Percentiles rank a stretch among this genome's conserved stretches.
phyloP scores from a whole-genome alignment of 2,888 invertebrate species.

The Ferrisia virgata region DNA sequence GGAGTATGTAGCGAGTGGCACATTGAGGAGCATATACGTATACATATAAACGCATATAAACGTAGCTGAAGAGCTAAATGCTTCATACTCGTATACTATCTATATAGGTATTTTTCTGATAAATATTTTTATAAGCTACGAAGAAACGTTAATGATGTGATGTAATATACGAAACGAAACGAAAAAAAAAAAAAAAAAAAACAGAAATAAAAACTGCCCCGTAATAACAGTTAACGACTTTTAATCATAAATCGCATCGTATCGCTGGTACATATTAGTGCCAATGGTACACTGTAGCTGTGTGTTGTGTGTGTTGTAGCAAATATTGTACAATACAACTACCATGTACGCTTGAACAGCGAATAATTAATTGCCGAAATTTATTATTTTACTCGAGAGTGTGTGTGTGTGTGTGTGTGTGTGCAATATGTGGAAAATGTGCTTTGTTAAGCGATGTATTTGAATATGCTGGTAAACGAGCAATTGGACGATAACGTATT shows the following conservation, averaged over 20 bases:
- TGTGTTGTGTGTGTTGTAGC: not conserved
- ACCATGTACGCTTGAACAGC: not conserved
- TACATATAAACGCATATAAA: too few species aligned
- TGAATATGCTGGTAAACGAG: not conserved
- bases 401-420: not conserved
- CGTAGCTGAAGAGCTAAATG: too few species aligned
- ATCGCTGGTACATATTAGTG: not conserved
- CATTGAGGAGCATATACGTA: too few species aligned
- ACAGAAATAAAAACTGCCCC: slow-evolving; percentile 11
- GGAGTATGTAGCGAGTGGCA: not conserved
- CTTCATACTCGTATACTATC: too few species aligned
- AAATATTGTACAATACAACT: not conserved
- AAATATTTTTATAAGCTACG: slow-evolving; percentile 4
- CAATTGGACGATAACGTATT: not conserved
- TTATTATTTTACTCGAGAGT: not conserved
- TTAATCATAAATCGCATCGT: slow-evolving; percentile 14
- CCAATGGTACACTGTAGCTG: not conserved
- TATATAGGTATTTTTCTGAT: not conserved
- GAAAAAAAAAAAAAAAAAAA: too few species aligned
- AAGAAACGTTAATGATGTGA: not conserved
- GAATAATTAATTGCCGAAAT: slow-evolving; percentile 16
- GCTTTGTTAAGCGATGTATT: not conserved
- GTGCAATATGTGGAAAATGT: not conserved
- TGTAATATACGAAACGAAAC: not conserved
- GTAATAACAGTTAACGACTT: slow-evolving; percentile 25